Evolutionary conservation across 2,888 invertebrate genomes (phyloP).

Genomic region (Didymodactylos carnosus): DNA sequence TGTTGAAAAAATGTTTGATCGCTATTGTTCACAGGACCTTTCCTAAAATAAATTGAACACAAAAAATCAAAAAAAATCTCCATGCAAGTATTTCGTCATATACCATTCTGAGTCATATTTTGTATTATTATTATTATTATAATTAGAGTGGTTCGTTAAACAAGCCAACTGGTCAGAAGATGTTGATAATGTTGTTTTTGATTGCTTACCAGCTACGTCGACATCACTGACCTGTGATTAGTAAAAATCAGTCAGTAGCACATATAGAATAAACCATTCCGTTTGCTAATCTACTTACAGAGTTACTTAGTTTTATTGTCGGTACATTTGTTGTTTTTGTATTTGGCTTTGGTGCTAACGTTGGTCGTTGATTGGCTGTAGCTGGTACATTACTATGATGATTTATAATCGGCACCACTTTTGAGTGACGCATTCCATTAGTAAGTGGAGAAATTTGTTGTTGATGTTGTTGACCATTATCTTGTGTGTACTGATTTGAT

Average conservation of each 20-base stretch:
- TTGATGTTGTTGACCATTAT: too few species aligned
- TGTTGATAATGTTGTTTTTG: background rate
- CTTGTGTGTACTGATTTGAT: too few species aligned
- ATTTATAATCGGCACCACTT: background rate
- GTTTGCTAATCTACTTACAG: background rate
- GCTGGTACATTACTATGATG: too few species aligned
- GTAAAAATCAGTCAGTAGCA: too few species aligned
- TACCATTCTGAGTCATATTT: background rate
- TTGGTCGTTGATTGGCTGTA: too few species aligned
- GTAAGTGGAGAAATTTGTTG: background rate
- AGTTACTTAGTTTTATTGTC: background rate
- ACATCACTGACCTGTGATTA: background rate
- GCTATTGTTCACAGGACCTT: too few species aligned
- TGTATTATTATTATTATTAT: too few species aligned
- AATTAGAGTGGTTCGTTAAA: too few species aligned
- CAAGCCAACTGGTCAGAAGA: background rate
- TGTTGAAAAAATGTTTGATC: background rate
- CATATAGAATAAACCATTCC: background rate
- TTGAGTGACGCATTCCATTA: background rate
- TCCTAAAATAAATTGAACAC: background rate
- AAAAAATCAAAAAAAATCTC: background rate
- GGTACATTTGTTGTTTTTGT: background rate
- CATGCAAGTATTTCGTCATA: too few species aligned
- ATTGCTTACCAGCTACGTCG: background rate
- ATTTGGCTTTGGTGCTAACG: background rate